These are phyloP conservation scores for Spilosoma lubricipeda DNA, from an alignment of 2,888 invertebrate genomes.

Conservation along the genomic window DNA sequence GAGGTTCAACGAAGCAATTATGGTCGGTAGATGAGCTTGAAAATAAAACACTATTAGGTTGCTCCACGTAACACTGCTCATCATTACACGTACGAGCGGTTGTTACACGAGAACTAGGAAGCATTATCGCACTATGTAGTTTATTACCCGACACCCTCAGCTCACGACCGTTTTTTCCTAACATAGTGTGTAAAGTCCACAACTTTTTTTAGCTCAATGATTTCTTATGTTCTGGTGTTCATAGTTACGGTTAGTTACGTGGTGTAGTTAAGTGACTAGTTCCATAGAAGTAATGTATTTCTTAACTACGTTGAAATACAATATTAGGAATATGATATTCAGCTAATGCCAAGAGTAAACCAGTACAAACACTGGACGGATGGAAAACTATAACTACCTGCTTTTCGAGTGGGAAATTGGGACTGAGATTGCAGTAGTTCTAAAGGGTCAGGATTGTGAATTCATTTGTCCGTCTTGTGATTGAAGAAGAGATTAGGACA, in stretches of 20 bases:
- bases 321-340: not conserved
- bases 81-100: slow-evolving; percentile 54
- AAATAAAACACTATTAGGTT: slow-evolving; percentile 42
- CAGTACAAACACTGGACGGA: not conserved
- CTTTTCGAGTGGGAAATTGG: not conserved
- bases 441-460: not conserved
- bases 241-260: not conserved
- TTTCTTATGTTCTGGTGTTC: slow-evolving; percentile 28
- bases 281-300: no score
- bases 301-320: not conserved
- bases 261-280: slow-evolving; percentile 1
- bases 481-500: not conserved
- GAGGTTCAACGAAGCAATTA: slow-evolving; percentile 32
- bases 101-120: slow-evolving; percentile 67
- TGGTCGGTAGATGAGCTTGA: slow-evolving; percentile 32
- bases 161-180: slow-evolving; percentile 40
- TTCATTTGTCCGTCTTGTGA: not conserved
- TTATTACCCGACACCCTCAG: slow-evolving; percentile 47
- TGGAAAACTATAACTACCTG: not conserved
- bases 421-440: not conserved
- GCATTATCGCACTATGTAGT: slow-evolving; percentile 56
- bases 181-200: slow-evolving; percentile 19
- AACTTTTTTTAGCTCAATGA: slow-evolving; percentile 29
- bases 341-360: not conserved
- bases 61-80: slow-evolving; percentile 53